Percentiles rank a stretch among this genome's conserved stretches.
Conservation (phyloP, 2,113 vertebrate species). For the Phainopepla nitens region DNA sequence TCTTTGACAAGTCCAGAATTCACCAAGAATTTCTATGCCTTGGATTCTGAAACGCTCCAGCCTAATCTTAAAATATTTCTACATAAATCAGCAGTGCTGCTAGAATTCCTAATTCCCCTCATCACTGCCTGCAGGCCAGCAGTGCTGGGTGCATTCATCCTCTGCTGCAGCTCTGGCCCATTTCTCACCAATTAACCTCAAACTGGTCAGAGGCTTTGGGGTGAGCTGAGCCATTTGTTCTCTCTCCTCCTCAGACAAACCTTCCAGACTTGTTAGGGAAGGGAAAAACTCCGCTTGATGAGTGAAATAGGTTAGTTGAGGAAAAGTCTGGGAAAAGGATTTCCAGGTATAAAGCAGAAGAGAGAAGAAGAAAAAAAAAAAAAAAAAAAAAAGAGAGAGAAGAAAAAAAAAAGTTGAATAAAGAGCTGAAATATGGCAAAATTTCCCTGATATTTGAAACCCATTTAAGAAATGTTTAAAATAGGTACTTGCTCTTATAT, state of each 20-base stretch:
- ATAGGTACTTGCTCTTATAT: not conserved
- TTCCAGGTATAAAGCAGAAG: not conserved
- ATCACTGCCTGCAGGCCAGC: not conserved
- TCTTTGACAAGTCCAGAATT: not conserved
- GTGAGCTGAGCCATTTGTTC: not conserved
- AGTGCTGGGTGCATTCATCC: not conserved
- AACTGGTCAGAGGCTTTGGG: not conserved
- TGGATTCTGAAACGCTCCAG: not conserved
- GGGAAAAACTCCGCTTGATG: not conserved
- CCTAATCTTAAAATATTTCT: not conserved
- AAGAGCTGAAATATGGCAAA: not conserved
- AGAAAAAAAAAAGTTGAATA: not conserved
- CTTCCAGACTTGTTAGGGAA: not conserved
- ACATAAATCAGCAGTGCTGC: not conserved
- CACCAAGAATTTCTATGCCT: not conserved
- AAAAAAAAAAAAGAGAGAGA: rapidly evolving
- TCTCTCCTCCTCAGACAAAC: not conserved
- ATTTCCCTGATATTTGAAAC: not conserved
- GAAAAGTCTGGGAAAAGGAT: not conserved
- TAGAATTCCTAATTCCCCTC: not conserved
- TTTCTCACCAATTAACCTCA: not conserved
- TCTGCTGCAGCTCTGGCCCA: not conserved
- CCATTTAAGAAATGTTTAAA: not conserved
- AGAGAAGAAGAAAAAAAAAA: rapidly evolving
- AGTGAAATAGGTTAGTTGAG: not conserved